Base-by-base conservation (phyloP, 1,140 invertebrate species). In the Ericerus pela region DNA sequence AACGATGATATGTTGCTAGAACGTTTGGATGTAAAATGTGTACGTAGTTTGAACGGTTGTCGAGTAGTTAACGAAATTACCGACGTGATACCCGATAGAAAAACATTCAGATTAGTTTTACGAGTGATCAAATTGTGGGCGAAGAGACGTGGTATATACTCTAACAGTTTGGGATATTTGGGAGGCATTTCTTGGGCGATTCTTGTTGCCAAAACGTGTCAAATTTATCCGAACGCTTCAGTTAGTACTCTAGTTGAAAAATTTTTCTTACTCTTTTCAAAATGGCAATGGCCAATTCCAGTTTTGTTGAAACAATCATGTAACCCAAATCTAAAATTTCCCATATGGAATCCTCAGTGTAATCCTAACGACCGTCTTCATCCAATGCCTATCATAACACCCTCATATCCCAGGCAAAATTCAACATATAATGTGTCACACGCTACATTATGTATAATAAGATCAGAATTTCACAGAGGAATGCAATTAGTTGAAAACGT, bases 121-220 rank as follows among this genome's bases (percentile, higher is more conserved):
- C 73, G 94, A 62, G 85, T 93, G n/a, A 96, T 99, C 58, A 99
- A 99, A 72, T 72, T 99, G 33, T 99, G 96, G 96, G 96, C 96
- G 2, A 98, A 97, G 78, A 86, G 78, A 63, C 88, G 93, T 72
- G 93, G 95, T 29, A 93, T 99, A 55, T 99, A 99, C 73, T 97
- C 93, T 43, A 99, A 99, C 75, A 88, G 86, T 0, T 72, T 99
- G 59, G 96, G 96, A 18, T 99, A 96, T 69, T 78, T 99, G 41
- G 96, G 96, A 53, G 96, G 96, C 57, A 93, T 99, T 20, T 96
- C 93, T 0, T 99, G 96, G 96, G 96, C 96, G 20, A 99, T 99
- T 88, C 69, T 99, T 26, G 94, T 98, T 1, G 96, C 96, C 0
- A 74, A 95, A 60, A 96, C 92, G 0, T 99, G 96, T 71, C 96